These are phyloP conservation scores for Elegia similella DNA, from an alignment of 2,888 invertebrate genomes.

Conservation along the genomic window DNA sequence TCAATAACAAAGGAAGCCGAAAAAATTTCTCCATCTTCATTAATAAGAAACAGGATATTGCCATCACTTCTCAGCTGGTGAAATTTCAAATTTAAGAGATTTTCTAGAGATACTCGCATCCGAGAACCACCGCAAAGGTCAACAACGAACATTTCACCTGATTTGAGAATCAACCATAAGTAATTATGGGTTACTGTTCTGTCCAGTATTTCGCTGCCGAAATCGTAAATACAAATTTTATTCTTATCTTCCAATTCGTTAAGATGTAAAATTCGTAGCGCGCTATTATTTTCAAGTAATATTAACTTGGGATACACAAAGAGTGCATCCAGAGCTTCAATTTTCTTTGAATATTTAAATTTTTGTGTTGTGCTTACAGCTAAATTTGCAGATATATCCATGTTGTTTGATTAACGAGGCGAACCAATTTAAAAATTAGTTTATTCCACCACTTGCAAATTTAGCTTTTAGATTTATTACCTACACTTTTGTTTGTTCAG, in stretches of 20 bases:
- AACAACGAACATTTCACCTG: constrained; percentile 51
- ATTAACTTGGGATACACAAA: constrained; percentile 57
- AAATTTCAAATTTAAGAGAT: constrained; percentile 50
- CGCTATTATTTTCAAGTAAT: constrained; percentile 41
- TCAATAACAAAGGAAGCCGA: constrained; percentile 34
- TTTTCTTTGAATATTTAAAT: constrained; percentile 25
- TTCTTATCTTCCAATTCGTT: constrained; percentile 25
- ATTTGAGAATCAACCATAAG: constrained; percentile 57
- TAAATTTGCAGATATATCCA: not conserved
- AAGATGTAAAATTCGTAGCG: constrained; percentile 43
- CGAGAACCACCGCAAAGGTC: constrained; percentile 40
- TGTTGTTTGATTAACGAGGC: not conserved
- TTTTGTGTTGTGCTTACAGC: constrained; percentile 21
- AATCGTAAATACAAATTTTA: constrained; percentile 27
- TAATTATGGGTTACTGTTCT: constrained; percentile 45
- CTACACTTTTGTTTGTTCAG: too few relatives aligned
- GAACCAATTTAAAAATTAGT: not conserved
- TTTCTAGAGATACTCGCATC: constrained; percentile 39
- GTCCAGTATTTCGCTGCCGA: constrained; percentile 48
- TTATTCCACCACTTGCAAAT: not conserved
- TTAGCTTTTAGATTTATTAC: too few relatives aligned
- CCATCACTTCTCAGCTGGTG: constrained; percentile 36
- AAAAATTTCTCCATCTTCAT: constrained; percentile 61
- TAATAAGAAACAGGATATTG: constrained; percentile 47
- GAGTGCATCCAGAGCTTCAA: constrained; percentile 37